Conservation (phyloP, 1,140 invertebrate genomes). For the Conopomorpha cramerella region DNA sequence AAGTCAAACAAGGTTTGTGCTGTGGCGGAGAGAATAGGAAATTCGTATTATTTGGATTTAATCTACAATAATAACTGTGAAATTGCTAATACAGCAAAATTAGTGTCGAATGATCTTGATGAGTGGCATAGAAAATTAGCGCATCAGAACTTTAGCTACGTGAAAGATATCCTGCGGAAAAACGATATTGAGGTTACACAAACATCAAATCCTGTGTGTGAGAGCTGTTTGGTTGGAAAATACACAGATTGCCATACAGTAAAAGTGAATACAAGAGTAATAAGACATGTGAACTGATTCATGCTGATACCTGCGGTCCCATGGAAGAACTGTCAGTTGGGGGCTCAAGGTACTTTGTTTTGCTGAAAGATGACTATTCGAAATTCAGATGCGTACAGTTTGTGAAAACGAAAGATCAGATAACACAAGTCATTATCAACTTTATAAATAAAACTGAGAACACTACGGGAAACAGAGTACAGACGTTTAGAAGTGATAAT, state of each 20-base stretch:
- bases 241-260: too few species aligned
- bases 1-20: slow-evolving; percentile 8
- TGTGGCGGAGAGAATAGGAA: too few species aligned
- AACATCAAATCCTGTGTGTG: too few species aligned
- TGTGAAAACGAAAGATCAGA: slow-evolving; percentile 34
- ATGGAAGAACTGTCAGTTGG: slow-evolving; percentile 16
- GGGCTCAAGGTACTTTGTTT: slow-evolving; percentile 24
- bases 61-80: too few species aligned
- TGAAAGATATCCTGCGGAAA: too few species aligned
- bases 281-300: slow-evolving; percentile 13
- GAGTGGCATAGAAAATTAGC: too few species aligned
- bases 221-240: too few species aligned
- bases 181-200: too few species aligned
- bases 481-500: slow-evolving; percentile 37
- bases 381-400: slow-evolving; percentile 26
- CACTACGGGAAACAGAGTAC: slow-evolving; percentile 19
- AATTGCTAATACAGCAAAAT: too few species aligned
- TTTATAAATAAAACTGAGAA: slow-evolving; percentile 19
- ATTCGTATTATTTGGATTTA: too few species aligned
- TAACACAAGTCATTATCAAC: slow-evolving; percentile 14
- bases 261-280: slow-evolving; percentile 3
- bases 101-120: too few species aligned
- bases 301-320: slow-evolving; percentile 16
- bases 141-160: too few species aligned
- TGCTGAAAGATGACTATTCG: slow-evolving; percentile 33